Conservation (phyloP, 2,888 invertebrate genomes). For the Tryphoninae sp. region DNA sequence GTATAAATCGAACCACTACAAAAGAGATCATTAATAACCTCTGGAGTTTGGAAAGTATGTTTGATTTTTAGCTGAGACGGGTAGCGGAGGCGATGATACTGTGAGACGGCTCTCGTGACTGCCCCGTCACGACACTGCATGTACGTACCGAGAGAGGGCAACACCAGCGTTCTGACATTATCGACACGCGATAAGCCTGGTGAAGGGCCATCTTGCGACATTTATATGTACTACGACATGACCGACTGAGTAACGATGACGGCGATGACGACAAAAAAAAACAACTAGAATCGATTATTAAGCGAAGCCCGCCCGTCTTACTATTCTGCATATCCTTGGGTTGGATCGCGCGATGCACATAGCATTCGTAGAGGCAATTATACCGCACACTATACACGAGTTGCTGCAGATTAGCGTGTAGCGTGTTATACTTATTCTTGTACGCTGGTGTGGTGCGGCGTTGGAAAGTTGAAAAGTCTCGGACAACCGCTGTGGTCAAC, state of each 20-base stretch:
- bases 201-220: background rate
- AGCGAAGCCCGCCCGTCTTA: constrained; percentile 5
- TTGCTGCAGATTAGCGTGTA: constrained; percentile 4
- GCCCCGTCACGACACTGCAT: too few relatives aligned
- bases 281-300: background rate
- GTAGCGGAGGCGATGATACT: too few relatives aligned
- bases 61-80: too few relatives aligned
- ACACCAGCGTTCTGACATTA: background rate
- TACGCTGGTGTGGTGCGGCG: background rate
- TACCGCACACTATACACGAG: background rate
- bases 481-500: constrained; percentile 38
- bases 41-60: too few relatives aligned
- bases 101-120: too few relatives aligned
- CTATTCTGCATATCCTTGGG: constrained; percentile 13
- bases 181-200: background rate
- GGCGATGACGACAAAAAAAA: background rate
- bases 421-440: background rate
- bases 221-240: background rate
- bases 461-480: constrained; percentile 9
- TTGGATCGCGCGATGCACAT: constrained; percentile 3
- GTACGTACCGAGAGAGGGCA: too few relatives aligned
- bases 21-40: too few relatives aligned
- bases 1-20: too few relatives aligned
- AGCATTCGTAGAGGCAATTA: constrained; percentile 2
- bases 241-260: background rate